Evolutionary conservation across 2,113 vertebrate genomes (phyloP), one percentile per base, ranked within the genome.

Genomic region (Gambusia affinis): DNA sequence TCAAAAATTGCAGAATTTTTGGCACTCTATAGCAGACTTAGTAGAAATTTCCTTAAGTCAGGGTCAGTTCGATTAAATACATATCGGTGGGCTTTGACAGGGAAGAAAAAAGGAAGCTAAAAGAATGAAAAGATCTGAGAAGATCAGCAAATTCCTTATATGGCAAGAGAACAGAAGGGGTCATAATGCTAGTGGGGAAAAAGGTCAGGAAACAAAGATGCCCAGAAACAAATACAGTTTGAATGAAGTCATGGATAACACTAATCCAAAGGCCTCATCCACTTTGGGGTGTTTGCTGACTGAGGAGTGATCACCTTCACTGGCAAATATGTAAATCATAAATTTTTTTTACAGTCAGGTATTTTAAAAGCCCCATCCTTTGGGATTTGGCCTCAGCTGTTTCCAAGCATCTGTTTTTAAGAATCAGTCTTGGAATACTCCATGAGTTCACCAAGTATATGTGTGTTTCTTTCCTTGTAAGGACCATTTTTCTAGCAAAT

Each of bases 121-220:
- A 69, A 73, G 39, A 68, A 2, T 12, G 19, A 77, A 68, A 79
- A 22, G 70, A 82, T 62, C 29, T 0, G 22, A 70, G 64, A 67
- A 81, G 61, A 89, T 74, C 79, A 78, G 80, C 47, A 10, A 69
- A 76, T 73, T 63, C 89, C 90, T 81, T 87, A 91, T 86, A 89
- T 77, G 88, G 89, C 75, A 69, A 84, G 15, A 69, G 70, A 76
- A 87, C 64, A 84, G 75, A 75, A 12, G 62, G 8, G 61, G 44
- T 37, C 75, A 77, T 73, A 19, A 74, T 67, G 64, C 44, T 44
- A 8, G 28, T 17, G 28, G 3, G 29, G 14, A 7, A 47, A 47
- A 47, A 47, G 15, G 29, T 30, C 6, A 64, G 63, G 44, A 78
- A 78, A 80, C 75, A 73, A 82, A 83, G 75, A 64, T 66, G 66